Evolutionary conservation across 53 echinoderm and acorn worm genomes (phyloP), one percentile per base, ranked within the genome.

Genomic region (Henricia sp.): DNA sequence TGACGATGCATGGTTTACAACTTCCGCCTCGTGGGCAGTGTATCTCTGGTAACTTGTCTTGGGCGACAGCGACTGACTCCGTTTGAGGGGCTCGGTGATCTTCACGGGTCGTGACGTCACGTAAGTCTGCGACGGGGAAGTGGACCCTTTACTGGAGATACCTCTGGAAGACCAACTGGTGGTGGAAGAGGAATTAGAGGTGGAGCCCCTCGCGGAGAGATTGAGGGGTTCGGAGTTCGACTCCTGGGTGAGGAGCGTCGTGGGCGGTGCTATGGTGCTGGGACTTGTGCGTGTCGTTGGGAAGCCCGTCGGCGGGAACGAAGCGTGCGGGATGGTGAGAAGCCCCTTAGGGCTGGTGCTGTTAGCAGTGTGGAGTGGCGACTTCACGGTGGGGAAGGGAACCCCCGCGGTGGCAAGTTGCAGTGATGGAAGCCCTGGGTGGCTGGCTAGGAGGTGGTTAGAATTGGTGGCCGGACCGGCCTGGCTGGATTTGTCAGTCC

Each of bases 11-110:
- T 91, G 89, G 85, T 85, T 91, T 36, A 95, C 89, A n/a, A 95
- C 68, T 50, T 95, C 96, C 32, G 96, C 96, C 50, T 95, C 96
- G 27, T 95, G 96, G 11, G 96, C 91, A 6, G 96, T 86, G 74
- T 95, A 95, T 91, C 93, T 95, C 88, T 91, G 96, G 71, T 93
- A 95, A 82, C 96, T 95, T 37, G 91, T 89, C 87, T 95, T 95
- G 28, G 96, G 96, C 43, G 96, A 95, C 78, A 95, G 52, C 41
- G 95, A 95, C 74, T 95, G 93, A 62, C 88, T 93, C 37, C 96
- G 67, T 74, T 95, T 95, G 48, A 93, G 70, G 3, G 96, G 93
- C 76, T 95, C 96, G 9, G 93, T 89, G 34, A 93, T 93, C 16
- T 90, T 93, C 39, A 93, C 87, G 17, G 93, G 93, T 35, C 93